These are phyloP conservation scores for Galagoides demidoff DNA, from an alignment of 2,797 vertebrate genomes.

Conservation along the genomic window DNA sequence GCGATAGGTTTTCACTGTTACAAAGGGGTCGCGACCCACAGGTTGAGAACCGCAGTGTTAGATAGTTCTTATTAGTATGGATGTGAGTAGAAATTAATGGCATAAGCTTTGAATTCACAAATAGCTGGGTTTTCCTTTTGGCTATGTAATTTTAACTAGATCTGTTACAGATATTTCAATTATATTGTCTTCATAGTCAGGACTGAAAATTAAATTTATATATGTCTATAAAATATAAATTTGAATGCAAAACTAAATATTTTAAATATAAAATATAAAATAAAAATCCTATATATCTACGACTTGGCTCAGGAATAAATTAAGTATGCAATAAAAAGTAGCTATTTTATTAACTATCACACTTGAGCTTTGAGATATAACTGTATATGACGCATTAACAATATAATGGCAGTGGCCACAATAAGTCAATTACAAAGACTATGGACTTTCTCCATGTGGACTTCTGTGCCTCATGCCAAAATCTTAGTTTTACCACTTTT, in stretches of 20 bases:
- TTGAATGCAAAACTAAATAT: neutral
- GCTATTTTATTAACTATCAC: neutral
- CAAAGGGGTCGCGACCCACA: no score
- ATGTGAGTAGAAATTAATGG: neutral
- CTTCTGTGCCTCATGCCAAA: neutral
- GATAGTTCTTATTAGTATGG: neutral
- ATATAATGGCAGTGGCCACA: neutral
- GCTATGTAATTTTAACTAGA: neutral
- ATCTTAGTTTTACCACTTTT: neutral
- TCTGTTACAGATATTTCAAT: neutral
- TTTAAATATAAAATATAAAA: neutral
- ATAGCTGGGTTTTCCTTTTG: neutral
- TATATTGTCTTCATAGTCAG: neutral
- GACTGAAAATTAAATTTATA: neutral
- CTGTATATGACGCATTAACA: neutral
- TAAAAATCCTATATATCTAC: neutral
- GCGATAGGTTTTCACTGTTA: no score
- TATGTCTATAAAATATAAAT: neutral
- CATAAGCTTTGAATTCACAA: neutral
- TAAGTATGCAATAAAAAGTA: neutral
- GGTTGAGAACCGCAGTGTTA: no score
- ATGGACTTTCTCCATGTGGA: neutral
- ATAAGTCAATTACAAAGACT: neutral
- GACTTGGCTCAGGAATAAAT: neutral
- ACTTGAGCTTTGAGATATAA: neutral